phyloP scores from a whole-genome alignment of 2,888 invertebrate species.

The Lasioglossum figueresi region DNA sequence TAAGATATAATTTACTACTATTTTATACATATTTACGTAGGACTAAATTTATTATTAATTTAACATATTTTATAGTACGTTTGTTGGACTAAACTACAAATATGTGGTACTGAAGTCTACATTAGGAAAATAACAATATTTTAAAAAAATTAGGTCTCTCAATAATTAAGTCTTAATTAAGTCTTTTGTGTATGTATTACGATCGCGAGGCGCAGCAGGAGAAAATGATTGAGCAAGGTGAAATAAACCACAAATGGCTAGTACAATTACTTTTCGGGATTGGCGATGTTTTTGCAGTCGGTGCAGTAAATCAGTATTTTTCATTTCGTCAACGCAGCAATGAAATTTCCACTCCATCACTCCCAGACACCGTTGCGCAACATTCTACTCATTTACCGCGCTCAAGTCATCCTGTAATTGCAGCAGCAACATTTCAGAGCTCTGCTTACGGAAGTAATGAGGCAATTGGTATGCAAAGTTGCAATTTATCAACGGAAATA shows the following conservation, averaged over 20 bases:
- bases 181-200: too few relatives aligned
- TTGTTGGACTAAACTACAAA: too few relatives aligned
- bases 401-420: conserved; percentile 18
- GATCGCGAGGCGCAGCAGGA: too few relatives aligned
- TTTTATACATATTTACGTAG: too few relatives aligned
- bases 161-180: too few relatives aligned
- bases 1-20: too few relatives aligned
- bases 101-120: too few relatives aligned
- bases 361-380: conserved; percentile 30
- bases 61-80: too few relatives aligned
- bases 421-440: neutral
- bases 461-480: neutral
- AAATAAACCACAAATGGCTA: neutral
- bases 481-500: neutral
- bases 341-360: neutral
- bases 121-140: too few relatives aligned
- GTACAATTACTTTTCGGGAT: neutral
- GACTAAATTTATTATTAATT: too few relatives aligned
- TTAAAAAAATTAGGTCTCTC: too few relatives aligned
- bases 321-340: neutral
- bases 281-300: neutral
- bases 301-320: neutral
- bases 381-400: conserved; percentile 7
- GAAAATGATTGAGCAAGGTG: too few relatives aligned
- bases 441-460: conserved; percentile 2